Evolutionary conservation across 2,888 invertebrate species (phyloP).

Genomic region (Acronicta aceris): DNA sequence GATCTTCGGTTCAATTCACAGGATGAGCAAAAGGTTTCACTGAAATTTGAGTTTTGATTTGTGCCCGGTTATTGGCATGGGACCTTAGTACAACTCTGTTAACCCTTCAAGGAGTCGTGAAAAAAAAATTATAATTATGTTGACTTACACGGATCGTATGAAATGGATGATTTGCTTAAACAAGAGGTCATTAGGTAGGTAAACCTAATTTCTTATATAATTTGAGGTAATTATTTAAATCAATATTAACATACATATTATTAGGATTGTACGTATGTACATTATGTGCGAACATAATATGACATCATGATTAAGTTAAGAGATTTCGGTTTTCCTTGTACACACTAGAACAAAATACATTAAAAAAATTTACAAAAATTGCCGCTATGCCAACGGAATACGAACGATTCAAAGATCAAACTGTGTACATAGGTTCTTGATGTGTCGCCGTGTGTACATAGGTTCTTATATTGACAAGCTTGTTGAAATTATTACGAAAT

Average conservation of each 20-base stretch:
- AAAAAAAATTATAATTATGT: background rate
- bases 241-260: slow-evolving; percentile 12
- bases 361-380: too few species aligned
- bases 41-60: too few species aligned
- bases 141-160: background rate
- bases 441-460: too few species aligned
- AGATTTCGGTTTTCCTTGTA: slow-evolving; percentile 9
- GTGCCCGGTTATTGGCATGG: too few species aligned
- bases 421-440: too few species aligned
- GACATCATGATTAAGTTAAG: slow-evolving; percentile 12
- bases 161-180: slow-evolving; percentile 3
- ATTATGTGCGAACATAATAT: slow-evolving; percentile 3
- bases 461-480: background rate
- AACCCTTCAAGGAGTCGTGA: too few species aligned
- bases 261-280: background rate
- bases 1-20: too few species aligned
- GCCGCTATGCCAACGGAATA: too few species aligned
- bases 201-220: background rate
- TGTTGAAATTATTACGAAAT: background rate
- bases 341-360: too few species aligned
- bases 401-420: too few species aligned
- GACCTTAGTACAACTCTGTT: too few species aligned
- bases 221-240: background rate
- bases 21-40: too few species aligned
- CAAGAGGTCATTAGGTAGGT: background rate